phyloP scores from a whole-genome alignment of 2,797 vertebrate genomes.

The Phalanger gymnotis region DNA sequence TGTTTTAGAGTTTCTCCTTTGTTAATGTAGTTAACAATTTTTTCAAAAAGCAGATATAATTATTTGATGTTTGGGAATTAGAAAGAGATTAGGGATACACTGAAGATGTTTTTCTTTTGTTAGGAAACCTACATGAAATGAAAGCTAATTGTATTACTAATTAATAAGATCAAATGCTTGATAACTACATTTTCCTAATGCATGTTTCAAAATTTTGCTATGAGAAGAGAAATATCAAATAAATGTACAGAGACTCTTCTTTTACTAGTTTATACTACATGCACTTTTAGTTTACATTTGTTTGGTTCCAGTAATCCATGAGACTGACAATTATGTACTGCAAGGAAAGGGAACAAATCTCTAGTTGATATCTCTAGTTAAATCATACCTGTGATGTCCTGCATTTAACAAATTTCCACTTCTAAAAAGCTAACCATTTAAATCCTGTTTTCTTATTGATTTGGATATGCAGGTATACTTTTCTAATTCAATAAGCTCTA shows the following conservation, averaged over 20 bases:
- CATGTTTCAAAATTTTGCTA: not conserved
- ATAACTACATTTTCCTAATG: not conserved
- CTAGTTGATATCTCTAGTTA: not conserved
- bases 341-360: not conserved
- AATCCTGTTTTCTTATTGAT: not conserved
- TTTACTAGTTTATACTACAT: not conserved
- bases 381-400: not conserved
- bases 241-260: not conserved
- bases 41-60: conserved; percentile 13
- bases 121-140: not conserved
- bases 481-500: conserved; percentile 21
- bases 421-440: not conserved
- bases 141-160: conserved; percentile 48
- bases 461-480: not conserved
- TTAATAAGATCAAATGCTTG: conserved; percentile 22
- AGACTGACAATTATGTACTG: not conserved
- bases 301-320: not conserved
- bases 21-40: not conserved
- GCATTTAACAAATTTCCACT: not conserved
- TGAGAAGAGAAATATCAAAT: not conserved
- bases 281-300: not conserved
- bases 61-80: conserved; percentile 11
- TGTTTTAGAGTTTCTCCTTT: not conserved
- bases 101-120: conserved; percentile 1
- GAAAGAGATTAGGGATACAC: not conserved